Percentiles rank a stretch among this genome's conserved stretches.
Evolutionary conservation across 2,797 vertebrate species (phyloP).

Genomic region (Bryconaethiops microstoma): DNA sequence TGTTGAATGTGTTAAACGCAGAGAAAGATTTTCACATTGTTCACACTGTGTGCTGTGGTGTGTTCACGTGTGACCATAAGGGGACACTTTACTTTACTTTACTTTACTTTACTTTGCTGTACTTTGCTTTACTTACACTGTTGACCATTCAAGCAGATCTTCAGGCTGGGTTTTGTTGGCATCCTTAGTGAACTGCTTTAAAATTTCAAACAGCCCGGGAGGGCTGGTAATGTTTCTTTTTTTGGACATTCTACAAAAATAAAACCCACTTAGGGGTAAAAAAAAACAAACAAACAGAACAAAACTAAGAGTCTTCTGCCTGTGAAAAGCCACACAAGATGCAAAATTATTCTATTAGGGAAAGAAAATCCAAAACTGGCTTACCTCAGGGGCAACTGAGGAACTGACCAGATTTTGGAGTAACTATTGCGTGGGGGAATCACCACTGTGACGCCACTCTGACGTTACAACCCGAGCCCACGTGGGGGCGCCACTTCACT

Average conservation of each 20-base stretch:
- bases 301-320: too few relatives aligned
- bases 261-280: not conserved
- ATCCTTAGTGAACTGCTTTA: conserved; percentile 74
- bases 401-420: not conserved
- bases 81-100: too few relatives aligned
- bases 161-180: conserved; percentile 72
- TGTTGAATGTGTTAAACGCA: too few relatives aligned
- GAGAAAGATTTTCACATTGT: too few relatives aligned
- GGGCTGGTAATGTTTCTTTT: conserved; percentile 65
- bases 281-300: too few relatives aligned
- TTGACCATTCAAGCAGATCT: conserved; percentile 70
- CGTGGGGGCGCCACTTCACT: conserved; percentile 49
- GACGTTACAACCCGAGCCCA: conserved; percentile 19
- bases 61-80: too few relatives aligned
- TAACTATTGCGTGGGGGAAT: not conserved
- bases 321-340: not conserved
- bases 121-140: conserved; percentile 57
- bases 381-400: not conserved
- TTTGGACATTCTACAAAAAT: conserved; percentile 59
- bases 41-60: too few relatives aligned
- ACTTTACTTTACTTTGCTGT: not conserved
- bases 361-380: not conserved
- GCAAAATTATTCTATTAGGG: not conserved
- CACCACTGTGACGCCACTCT: conserved; percentile 1
- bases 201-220: conserved; percentile 68